phyloP scores from a whole-genome alignment of 2,888 invertebrate species.

The Nowickia ferox region DNA sequence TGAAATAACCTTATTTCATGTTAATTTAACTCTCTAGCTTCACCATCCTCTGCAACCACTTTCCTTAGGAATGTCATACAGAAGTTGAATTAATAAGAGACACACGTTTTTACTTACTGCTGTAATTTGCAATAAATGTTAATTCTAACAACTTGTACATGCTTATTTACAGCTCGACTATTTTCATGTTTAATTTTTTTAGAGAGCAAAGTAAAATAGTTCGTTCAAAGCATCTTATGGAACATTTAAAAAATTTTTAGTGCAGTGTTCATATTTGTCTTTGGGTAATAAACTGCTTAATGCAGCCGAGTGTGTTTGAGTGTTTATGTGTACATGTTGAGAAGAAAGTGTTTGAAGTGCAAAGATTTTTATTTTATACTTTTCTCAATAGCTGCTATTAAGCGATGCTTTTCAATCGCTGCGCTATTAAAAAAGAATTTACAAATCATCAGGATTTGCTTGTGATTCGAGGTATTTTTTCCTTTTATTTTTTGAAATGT shows the following conservation, averaged over 20 bases:
- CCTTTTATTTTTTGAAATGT: background rate
- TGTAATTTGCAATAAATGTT: too few relatives aligned
- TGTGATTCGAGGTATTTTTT: background rate
- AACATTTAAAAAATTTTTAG: conserved; percentile 34
- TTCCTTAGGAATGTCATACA: too few relatives aligned
- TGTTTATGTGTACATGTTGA: background rate
- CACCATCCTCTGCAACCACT: too few relatives aligned
- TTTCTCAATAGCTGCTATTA: conserved; percentile 25
- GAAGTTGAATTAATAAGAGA: too few relatives aligned
- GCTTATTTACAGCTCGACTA: background rate
- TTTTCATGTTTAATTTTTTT: background rate
- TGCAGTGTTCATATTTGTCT: conserved; percentile 4
- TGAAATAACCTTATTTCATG: too few relatives aligned
- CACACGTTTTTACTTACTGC: too few relatives aligned
- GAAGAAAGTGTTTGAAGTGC: background rate
- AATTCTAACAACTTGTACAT: too few relatives aligned
- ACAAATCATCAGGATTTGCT: conserved; percentile 8
- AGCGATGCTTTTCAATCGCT: conserved; percentile 41
- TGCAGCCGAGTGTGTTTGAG: background rate
- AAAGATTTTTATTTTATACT: conserved; percentile 38
- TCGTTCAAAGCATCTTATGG: background rate
- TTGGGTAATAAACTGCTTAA: conserved; percentile 19
- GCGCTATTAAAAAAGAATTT: background rate
- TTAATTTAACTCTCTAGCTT: too few relatives aligned
- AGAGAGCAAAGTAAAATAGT: background rate